Base-by-base conservation (phyloP, 1,140 invertebrate genomes). In the Stenopsyche tienmushanensis region DNA sequence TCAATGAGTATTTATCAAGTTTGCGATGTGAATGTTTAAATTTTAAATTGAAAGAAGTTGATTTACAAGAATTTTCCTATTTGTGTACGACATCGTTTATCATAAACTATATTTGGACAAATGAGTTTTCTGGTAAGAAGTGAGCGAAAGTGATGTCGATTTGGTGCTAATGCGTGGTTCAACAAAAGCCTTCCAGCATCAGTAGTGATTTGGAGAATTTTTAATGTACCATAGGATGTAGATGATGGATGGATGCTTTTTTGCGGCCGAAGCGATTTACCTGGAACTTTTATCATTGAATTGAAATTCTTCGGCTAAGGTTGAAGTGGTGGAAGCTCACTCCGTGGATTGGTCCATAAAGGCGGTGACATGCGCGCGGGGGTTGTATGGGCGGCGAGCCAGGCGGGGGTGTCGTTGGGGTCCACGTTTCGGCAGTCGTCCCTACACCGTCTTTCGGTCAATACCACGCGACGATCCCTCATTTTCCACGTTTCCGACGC, bases 361-460 rank as follows among this genome's bases (percentile, higher is more conserved):
- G 44, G 44, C 44, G 44, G 18, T 47, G 44, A 47, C 44, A 47
- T 47, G 44, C 44, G 44, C 44, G 44, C 44, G 44, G 44, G 44
- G 44, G 7, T 47, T 5, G 7, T 47, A 5, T 5, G 44, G 5
- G 18, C 8, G 7, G 44, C 5, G 29, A 13, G 13, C 5, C 5
- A 13, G 29, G 29, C 5, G 5, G 29, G 5, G 29, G 29, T 5
- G 29, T 13, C 5, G 13, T 34, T 13, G 13, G 29, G 29, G 29
- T 5, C 5, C 29, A 9, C 44, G 44, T 47, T 47, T 47, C 44
- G 44, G 44, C 44, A 47, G 44, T 47, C 17, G 44, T 5, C 18
- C 18, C 44, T 5, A 5, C 44, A 20, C 44, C 44, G 29, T 34
- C 5, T 34, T 34, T 7, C 29, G 29, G 29, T 34, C 29, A 34